Evolutionary conservation across 2,797 vertebrate genomes (phyloP).

Genomic region (Malacoraja senta): DNA sequence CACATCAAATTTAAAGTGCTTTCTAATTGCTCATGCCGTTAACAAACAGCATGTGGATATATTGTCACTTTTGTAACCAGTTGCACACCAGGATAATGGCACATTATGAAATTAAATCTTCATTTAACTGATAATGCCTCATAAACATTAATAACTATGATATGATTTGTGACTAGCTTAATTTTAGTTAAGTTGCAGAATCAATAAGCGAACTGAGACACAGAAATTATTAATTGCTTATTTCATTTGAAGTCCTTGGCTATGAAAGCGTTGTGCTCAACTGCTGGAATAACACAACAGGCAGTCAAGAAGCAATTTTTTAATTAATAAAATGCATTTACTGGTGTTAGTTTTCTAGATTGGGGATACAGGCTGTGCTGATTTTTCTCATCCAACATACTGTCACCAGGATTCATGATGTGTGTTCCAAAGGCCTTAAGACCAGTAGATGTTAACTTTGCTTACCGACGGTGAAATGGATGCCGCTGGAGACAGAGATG

Average conservation of each 20-base stretch:
- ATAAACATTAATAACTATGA: constrained; percentile 14
- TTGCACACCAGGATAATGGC: neutral
- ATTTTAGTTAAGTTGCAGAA: neutral
- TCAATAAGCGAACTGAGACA: neutral
- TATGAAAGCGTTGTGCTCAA: neutral
- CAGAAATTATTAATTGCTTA: neutral
- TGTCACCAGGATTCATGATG: neutral
- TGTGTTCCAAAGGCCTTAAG: neutral
- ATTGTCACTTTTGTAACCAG: neutral
- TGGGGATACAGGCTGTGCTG: too few relatives aligned
- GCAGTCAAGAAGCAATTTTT: neutral
- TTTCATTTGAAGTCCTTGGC: neutral
- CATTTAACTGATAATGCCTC: neutral
- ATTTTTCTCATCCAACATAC: neutral
- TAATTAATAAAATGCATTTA: neutral
- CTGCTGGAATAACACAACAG: neutral
- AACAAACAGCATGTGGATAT: neutral
- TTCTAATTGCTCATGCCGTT: constrained; percentile 3
- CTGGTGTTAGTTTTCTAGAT: neutral
- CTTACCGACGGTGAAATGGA: neutral
- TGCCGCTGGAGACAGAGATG: neutral
- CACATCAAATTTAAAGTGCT: constrained; percentile 5
- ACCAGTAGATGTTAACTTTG: neutral
- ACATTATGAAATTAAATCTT: neutral
- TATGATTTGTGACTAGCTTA: neutral